Evolutionary conservation across 2,797 vertebrate species (phyloP).

Genomic region (Tinamus major): DNA sequence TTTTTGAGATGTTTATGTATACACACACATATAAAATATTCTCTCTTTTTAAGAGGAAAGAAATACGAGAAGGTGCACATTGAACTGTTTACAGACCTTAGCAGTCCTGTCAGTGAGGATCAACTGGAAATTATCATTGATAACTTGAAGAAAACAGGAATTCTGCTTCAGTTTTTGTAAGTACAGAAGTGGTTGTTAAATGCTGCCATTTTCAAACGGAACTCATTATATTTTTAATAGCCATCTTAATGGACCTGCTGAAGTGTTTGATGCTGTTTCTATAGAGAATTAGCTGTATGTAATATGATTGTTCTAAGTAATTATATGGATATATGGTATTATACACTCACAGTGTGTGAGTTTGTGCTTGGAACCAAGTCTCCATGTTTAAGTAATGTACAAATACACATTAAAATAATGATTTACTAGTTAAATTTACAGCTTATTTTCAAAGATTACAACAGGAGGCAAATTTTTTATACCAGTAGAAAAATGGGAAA

Average conservation of each 20-base stretch:
- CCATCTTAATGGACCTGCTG: background rate
- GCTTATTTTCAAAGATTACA: background rate
- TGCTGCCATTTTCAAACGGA: background rate
- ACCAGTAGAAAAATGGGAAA: background rate
- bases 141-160: constrained; percentile 87
- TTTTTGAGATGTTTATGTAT: background rate
- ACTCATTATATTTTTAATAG: background rate
- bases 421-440: background rate
- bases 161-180: constrained; percentile 96
- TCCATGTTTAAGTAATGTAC: background rate
- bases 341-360: background rate
- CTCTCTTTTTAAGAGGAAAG: constrained; percentile 84
- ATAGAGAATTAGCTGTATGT: background rate
- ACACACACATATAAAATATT: background rate
- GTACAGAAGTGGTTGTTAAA: constrained; percentile 41
- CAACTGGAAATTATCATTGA: constrained; percentile 88
- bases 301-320: background rate
- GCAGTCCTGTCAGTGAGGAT: constrained; percentile 85
- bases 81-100: constrained; percentile 91
- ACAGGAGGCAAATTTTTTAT: background rate
- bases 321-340: background rate
- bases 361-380: background rate
- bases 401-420: background rate
- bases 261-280: background rate
- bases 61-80: constrained; percentile 89